Conservation (phyloP, 2,888 invertebrate genomes). For the Spodoptera picta region DNA sequence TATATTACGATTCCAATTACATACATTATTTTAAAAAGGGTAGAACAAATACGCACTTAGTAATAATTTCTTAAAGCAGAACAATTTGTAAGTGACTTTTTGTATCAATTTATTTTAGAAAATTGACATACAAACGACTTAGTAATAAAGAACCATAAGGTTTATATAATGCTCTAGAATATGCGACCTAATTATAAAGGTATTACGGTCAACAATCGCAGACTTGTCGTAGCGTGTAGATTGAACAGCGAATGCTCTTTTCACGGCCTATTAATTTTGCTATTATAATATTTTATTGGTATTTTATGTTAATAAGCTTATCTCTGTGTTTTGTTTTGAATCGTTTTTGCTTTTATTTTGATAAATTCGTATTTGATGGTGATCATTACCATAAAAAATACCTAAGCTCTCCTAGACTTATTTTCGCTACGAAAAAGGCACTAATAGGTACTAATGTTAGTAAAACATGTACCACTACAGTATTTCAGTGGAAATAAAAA, state of each 20-base stretch:
- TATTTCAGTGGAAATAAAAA: neutral
- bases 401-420: neutral
- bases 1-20: too few species aligned
- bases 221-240: too few species aligned
- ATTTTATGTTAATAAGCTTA: constrained; percentile 80
- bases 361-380: constrained; percentile 44
- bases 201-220: too few species aligned
- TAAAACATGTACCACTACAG: neutral
- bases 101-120: too few species aligned
- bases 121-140: too few species aligned
- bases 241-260: constrained; percentile 68
- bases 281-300: constrained; percentile 77
- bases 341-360: constrained; percentile 56
- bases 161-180: constrained; percentile 10
- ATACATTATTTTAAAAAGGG: too few species aligned
- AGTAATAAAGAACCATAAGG: too few species aligned
- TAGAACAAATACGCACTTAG: too few species aligned
- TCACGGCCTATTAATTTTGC: constrained; percentile 82
- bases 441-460: too few species aligned
- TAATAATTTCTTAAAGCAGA: too few species aligned
- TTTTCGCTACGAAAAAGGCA: neutral
- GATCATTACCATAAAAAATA: constrained; percentile 7
- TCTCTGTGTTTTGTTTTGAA: constrained; percentile 68
- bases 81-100: too few species aligned
- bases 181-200: constrained; percentile 50